Evolutionary conservation across 2,797 vertebrate genomes (phyloP).

Genomic region (Mycteria americana): DNA sequence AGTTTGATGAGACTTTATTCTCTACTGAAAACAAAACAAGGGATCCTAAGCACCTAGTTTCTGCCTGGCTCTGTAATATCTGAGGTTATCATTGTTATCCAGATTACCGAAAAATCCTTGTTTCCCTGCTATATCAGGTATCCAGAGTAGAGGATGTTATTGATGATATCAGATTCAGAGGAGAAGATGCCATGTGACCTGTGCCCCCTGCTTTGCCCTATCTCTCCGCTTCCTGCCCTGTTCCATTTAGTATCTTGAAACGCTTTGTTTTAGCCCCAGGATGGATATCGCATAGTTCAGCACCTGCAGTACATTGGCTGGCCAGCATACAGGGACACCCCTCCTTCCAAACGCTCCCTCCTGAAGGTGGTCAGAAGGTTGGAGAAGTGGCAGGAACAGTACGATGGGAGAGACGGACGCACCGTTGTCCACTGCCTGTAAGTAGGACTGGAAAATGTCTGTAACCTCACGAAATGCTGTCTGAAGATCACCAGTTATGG

Average conservation of each 20-base stretch:
- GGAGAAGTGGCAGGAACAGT: constrained; percentile 98
- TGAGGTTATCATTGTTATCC: neutral
- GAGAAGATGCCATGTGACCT: no score
- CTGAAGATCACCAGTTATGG: neutral
- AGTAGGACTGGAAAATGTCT: constrained; percentile 60
- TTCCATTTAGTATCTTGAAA: neutral
- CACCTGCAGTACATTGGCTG: constrained; percentile 98
- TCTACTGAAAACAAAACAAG: neutral
- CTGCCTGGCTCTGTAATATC: neutral
- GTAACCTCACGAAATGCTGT: fast-evolving
- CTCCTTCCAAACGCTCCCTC: constrained; percentile 93
- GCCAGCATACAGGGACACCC: constrained; percentile 95
- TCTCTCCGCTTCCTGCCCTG: neutral
- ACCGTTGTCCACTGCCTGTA: constrained; percentile 97
- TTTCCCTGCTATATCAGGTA: neutral
- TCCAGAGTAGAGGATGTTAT: fast-evolving
- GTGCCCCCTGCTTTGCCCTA: neutral
- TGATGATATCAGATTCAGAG: no score
- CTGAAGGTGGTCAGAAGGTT: constrained; percentile 90
- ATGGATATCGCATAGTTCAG: constrained; percentile 94
- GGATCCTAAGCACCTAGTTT: fast-evolving
- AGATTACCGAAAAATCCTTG: neutral
- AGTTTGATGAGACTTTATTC: neutral
- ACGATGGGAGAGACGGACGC: constrained; percentile 91
- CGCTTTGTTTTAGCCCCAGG: constrained; percentile 85